A percentile compares a stretch with the other conserved stretches of the same genome.
phyloP scores from a whole-genome alignment of 1,140 invertebrate species.

The Bombus pyrosoma region DNA sequence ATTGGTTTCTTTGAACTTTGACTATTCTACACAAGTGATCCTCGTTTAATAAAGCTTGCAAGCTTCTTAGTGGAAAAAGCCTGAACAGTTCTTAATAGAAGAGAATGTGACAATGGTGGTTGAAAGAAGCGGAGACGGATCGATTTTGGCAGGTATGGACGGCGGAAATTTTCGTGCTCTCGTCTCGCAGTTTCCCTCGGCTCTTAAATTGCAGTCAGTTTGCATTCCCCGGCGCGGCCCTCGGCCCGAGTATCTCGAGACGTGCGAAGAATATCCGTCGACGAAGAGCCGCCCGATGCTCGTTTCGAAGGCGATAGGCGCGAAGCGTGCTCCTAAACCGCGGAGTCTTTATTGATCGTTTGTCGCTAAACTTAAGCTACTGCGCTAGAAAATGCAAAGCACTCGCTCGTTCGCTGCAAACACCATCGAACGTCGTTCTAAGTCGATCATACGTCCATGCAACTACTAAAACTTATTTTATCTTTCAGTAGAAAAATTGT shows the following conservation, averaged over 20 bases:
- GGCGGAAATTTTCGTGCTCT: background rate
- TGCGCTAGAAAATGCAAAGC: constrained; percentile 1
- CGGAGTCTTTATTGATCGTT: constrained; percentile 32
- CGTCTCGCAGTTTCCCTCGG: constrained; percentile 9
- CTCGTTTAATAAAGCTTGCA: too few relatives aligned
- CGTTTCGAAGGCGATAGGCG: constrained; percentile 28
- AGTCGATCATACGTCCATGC: too few relatives aligned
- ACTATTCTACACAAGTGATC: too few relatives aligned
- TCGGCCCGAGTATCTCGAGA: constrained; percentile 29
- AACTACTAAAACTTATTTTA: too few relatives aligned
- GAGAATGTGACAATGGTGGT: background rate
- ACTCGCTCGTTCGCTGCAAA: too few relatives aligned
- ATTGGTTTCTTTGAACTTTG: too few relatives aligned
- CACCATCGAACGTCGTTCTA: too few relatives aligned
- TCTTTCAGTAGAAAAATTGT: too few relatives aligned
- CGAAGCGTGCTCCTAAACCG: constrained; percentile 22
- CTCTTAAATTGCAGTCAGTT: constrained; percentile 29
- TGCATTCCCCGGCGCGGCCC: constrained; percentile 25
- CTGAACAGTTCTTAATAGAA: background rate
- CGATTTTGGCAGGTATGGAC: constrained; percentile 1
- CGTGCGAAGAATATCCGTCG: constrained; percentile 33
- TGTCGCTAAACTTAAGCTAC: constrained; percentile 19
- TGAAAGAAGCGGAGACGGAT: background rate
- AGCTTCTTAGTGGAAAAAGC: background rate
- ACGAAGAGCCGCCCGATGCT: background rate